Evolutionary conservation across 2,113 vertebrate species (phyloP), one percentile per base, ranked within the genome.

Genomic region (Hiodon alosoides): DNA sequence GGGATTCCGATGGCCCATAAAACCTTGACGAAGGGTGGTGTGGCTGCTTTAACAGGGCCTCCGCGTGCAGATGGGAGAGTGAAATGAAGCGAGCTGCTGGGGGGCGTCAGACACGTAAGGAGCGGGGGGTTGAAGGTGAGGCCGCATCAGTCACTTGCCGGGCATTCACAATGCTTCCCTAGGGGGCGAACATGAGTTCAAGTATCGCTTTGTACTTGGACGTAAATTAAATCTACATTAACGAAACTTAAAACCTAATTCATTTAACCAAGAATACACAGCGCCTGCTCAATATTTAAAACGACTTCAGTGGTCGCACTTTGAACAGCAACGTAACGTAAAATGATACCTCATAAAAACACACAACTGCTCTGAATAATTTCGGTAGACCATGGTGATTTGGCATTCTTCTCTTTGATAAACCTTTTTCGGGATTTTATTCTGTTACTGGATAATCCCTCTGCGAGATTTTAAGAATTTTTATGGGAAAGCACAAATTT

Each of bases 181-280:
- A 76, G 0, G 62, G 79, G 82, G 83, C 79, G 83, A 83, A 72
- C 80, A 3, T 53, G 77, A 84, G 77, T 77, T 86, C 73, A 87
- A 83, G 73, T 84, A 81, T 86, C 78, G 80, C 86, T 90, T 90
- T 80, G 90, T 85, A 82, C 84, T 75, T 71, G 64, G 78, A 81
- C 82, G 86, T 88, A 90, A 90, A 89, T 88, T 87, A 83, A 77
- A 17, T 76, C 77, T 83, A 83, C 83, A 87, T 88, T 90, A 88
- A 73, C 3, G 87, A 88, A 90, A 92, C 82, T 80, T 58, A 72
- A 90, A 79, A 82, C 82, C 65, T 3, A 85, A 87, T 86, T 82
- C 79, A 83, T 85, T 86, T 85, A 77, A 80, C 81, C 76, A 78
- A 83, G 79, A 81, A 81, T 81, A 58, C 80, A 77, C 77, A 51